phyloP scores from a whole-genome alignment of 2,113 vertebrate species.

The Thomomys bottae region DNA sequence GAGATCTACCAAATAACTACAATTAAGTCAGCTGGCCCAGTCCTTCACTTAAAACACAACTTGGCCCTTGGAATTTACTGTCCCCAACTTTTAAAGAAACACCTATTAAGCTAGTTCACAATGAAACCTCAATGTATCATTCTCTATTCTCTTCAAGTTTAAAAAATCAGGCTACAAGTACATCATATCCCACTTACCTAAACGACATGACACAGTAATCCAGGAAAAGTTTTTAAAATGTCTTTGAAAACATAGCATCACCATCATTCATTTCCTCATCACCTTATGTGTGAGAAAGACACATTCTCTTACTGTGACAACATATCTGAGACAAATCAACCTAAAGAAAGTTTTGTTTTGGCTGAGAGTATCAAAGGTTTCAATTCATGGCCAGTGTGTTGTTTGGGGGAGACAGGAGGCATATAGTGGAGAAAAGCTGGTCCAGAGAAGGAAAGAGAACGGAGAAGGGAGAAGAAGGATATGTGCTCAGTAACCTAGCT shows the following conservation, averaged over 20 bases:
- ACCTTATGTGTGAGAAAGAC: not conserved
- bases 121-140: constrained; percentile 13
- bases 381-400: not conserved
- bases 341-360: not conserved
- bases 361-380: not conserved
- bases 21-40: not conserved
- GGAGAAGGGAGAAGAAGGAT: no score
- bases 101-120: not conserved
- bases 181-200: not conserved
- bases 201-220: not conserved
- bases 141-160: not conserved
- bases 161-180: constrained; percentile 20
- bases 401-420: no score
- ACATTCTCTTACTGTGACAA: not conserved
- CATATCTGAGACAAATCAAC: not conserved
- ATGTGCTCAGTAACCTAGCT: not conserved
- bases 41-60: constrained; percentile 17
- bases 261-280: not conserved
- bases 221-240: not conserved
- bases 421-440: not conserved
- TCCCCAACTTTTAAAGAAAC: constrained; percentile 52
- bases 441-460: not conserved
- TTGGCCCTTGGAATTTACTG: not conserved
- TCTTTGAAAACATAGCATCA: not conserved
- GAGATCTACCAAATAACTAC: constrained; percentile 6